These are phyloP conservation scores for Schizopygopsis malacanthus DNA, from an alignment of 2,797 vertebrate genomes.

Conservation along the genomic window DNA sequence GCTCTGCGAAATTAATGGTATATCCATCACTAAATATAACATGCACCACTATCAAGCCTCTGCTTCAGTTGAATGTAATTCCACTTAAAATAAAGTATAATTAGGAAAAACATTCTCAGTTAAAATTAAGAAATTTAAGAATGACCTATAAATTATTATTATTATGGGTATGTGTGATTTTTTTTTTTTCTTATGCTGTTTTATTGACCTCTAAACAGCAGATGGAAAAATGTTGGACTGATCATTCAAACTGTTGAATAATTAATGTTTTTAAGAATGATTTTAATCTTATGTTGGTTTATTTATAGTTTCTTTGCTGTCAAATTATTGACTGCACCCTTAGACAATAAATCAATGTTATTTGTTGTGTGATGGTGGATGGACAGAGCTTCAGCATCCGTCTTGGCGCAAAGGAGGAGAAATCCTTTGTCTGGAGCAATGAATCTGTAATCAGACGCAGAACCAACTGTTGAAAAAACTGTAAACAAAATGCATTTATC, in stretches of 20 bases:
- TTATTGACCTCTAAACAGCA: neutral
- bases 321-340: constrained; percentile 27
- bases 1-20: constrained; percentile 41
- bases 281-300: constrained; percentile 18
- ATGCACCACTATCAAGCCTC: neutral
- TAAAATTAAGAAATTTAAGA: neutral
- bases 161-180: neutral
- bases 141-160: neutral
- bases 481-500: neutral
- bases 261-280: constrained; percentile 23
- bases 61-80: neutral
- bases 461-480: neutral
- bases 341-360: constrained; percentile 33
- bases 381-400: constrained; percentile 21
- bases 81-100: neutral
- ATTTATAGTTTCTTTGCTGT: constrained; percentile 35
- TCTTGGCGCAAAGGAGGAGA: constrained; percentile 38
- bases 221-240: neutral
- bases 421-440: constrained; percentile 51
- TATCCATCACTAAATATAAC: neutral
- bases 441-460: constrained; percentile 41
- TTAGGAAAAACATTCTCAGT: neutral
- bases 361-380: constrained; percentile 29
- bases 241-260: constrained; percentile 31
- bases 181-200: neutral